These are phyloP conservation scores for Andrena flavipes DNA, from an alignment of 2,888 invertebrate genomes.

Conservation along the genomic window DNA sequence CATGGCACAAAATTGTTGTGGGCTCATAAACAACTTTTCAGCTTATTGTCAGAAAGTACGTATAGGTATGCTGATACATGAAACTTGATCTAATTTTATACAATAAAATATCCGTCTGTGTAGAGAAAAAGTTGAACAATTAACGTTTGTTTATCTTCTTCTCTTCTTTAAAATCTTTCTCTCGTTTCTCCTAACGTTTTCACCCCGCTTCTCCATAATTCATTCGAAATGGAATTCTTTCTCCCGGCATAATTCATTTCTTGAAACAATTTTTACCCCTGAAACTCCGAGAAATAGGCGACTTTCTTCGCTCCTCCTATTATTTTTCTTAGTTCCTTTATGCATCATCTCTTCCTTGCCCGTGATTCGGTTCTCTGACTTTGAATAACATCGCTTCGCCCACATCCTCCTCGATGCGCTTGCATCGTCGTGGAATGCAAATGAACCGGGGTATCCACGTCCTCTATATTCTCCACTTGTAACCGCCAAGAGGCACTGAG, in stretches of 20 bases:
- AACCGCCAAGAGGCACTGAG: constrained; percentile 52
- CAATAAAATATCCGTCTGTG: not conserved
- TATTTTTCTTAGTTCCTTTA: constrained; percentile 48
- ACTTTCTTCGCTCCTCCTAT: constrained; percentile 13
- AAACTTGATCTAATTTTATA: not conserved
- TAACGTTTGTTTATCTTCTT: not conserved
- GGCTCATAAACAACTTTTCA: not conserved
- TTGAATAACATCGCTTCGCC: constrained; percentile 40
- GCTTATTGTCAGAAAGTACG: not conserved
- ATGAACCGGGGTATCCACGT: constrained; percentile 45
- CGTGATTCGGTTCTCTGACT: constrained; percentile 49
- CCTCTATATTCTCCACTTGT: constrained; percentile 52
- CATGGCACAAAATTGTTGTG: no score
- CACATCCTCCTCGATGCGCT: constrained; percentile 26
- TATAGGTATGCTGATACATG: not conserved
- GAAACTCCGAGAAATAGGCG: constrained; percentile 31
- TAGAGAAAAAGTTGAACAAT: not conserved
- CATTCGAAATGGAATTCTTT: constrained; percentile 38
- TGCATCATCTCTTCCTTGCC: constrained; percentile 16
- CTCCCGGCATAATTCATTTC: constrained; percentile 23
- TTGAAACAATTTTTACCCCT: constrained; percentile 33
- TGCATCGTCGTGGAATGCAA: constrained; percentile 56
- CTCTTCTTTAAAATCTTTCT: not conserved
- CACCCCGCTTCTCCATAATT: constrained; percentile 23
- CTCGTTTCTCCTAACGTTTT: not conserved